Percentiles rank a stretch among this genome's conserved stretches.
Conservation (phyloP, 1,140 invertebrate genomes). For the Muscidifurax raptorellus region DNA sequence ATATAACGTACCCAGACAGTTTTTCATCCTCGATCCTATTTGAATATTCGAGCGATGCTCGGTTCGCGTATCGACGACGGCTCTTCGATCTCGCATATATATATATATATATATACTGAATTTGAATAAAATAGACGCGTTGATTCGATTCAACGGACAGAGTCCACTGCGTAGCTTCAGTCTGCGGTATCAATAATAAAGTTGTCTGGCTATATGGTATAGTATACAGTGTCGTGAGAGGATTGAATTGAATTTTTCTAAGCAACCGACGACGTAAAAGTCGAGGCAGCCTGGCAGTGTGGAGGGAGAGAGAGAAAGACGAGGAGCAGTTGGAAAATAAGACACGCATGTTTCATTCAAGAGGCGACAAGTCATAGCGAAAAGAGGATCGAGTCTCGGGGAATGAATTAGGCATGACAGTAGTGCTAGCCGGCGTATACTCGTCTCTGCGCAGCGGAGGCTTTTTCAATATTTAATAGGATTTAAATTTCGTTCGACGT, state of each 20-base stretch:
- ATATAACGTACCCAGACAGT: no score
- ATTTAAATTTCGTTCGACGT: conserved; percentile 70
- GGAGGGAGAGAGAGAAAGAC: not conserved
- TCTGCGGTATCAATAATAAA: not conserved
- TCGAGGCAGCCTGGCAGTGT: not conserved
- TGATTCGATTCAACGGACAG: not conserved
- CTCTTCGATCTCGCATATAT: no score
- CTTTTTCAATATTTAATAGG: conserved; percentile 73
- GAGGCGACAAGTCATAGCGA: conserved; percentile 50
- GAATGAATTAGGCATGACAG: conserved; percentile 52
- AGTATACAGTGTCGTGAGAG: conserved; percentile 2
- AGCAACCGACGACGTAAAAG: not conserved
- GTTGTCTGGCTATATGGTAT: conserved; percentile 1
- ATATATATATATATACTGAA: no score
- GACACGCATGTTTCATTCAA: conserved; percentile 49
- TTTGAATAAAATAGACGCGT: not conserved
- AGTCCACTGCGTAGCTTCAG: no score
- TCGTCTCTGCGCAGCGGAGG: conserved; percentile 21
- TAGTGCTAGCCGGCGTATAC: not conserved
- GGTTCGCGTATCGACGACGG: no score
- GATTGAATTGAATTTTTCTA: conserved; percentile 46
- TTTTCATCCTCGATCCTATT: no score
- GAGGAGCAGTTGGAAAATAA: not conserved
- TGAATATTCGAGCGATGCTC: no score
- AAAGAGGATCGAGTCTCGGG: conserved; percentile 30